These are phyloP conservation scores for Arion vulgaris DNA, from an alignment of 1,140 invertebrate genomes.

Conservation along the genomic window DNA sequence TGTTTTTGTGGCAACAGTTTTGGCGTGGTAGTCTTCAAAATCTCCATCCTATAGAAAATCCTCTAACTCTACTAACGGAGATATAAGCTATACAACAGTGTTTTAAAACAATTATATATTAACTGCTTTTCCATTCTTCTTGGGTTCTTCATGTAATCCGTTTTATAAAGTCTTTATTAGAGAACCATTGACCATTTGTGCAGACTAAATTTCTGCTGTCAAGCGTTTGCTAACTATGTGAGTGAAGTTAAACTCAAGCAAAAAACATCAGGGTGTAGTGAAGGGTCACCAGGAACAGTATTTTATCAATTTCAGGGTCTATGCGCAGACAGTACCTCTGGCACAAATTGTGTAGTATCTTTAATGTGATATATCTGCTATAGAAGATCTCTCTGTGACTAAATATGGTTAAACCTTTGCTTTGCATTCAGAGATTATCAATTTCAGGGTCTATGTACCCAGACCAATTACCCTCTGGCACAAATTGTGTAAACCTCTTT, in stretches of 20 bases:
- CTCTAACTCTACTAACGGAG: no score
- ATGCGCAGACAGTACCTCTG: conserved; percentile 78
- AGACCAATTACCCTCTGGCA: no score
- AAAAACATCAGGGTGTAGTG: conserved; percentile 78
- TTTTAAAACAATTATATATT: no score
- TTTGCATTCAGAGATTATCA: no score
- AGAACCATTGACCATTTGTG: conserved; percentile 82
- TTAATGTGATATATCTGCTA: conserved; percentile 3
- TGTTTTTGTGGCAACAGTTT: no score
- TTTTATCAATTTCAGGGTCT: conserved; percentile 77
- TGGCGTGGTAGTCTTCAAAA: no score
- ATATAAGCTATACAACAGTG: no score
- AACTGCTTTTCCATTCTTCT: conserved; percentile 19
- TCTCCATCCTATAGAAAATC: no score
- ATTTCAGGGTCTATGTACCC: no score
- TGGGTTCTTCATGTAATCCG: conserved; percentile 76
- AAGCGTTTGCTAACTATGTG: conserved; percentile 73
- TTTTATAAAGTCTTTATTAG: conserved; percentile 80
- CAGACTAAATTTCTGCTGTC: conserved; percentile 81
- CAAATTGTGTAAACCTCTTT: no score
- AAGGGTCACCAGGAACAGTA: conserved; percentile 78
- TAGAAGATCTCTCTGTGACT: conserved; percentile 63
- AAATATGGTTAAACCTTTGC: no score
- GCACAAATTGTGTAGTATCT: conserved; percentile 75
- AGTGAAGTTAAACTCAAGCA: conserved; percentile 82